Base-by-base conservation (phyloP, 1,140 invertebrate species). In the Arion vulgaris region DNA sequence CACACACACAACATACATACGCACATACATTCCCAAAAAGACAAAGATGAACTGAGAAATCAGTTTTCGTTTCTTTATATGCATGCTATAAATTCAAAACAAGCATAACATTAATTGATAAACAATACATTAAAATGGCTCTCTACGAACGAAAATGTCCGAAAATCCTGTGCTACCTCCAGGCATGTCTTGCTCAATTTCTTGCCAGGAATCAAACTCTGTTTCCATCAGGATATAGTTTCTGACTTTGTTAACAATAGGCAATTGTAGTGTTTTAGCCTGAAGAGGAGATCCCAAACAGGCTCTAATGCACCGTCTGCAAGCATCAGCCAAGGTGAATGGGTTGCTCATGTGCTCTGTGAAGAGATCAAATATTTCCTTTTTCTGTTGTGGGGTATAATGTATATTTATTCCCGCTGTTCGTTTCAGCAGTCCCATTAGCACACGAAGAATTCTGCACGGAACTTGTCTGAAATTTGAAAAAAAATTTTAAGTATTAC, bases 201-300 rank as follows among this genome's bases (percentile, higher is more conserved):
- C 82, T 51, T 84, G 45, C 78, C 78, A 86, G 23, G 73, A 84
- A 69, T 85, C 84, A 79, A 86, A 84, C 34, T 86, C 85, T 28
- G 78, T 79, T 34, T 86, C 84, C 87, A 91, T 88, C 1, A 87
- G 76, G 69, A 91, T 83, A 72, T 87, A 91, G 36, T 89, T 87
- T 53, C 89, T 89, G 49, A 91, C 68, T 78, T 87, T 88, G 15
- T 78, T 82, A 62, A 87, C 89, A 34, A 91, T 36, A 15, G 86
- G 85, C 23, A 91, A 75, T 7, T n/a, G 66, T 15, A 75, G 62
- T 11, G 90, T 83, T 72, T 90, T 91, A 15, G 68, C 57, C 11
- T 84, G 69, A 23, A 87, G 83, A 13, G 81, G 83, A 17, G 74
- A 80, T 0, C 88, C 86, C 32, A 91, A 71, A n/a, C 57, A 62